Conservation (phyloP, 2,113 vertebrate genomes). For the Myrmophylax atrothorax region DNA sequence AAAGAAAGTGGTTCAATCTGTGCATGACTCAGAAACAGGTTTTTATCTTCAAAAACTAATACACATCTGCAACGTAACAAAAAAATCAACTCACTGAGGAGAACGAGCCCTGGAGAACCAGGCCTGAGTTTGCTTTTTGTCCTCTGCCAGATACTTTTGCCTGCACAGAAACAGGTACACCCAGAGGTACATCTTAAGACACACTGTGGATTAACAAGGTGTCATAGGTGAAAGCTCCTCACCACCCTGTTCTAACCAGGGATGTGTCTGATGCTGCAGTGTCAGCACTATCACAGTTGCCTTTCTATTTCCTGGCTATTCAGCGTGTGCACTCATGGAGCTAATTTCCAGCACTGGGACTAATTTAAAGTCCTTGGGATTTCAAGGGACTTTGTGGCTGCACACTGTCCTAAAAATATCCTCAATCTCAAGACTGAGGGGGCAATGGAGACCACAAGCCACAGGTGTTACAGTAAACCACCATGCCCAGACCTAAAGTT, state of each 20-base stretch:
- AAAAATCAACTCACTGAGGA: neutral
- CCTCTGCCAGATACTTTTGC: neutral
- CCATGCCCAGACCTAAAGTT: neutral
- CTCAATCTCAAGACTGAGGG: neutral
- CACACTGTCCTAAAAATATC: neutral
- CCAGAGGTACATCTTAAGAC: neutral
- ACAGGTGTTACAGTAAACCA: neutral
- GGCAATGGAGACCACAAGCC: neutral
- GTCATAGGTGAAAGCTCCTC: neutral
- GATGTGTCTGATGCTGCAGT: neutral
- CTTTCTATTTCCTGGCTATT: neutral
- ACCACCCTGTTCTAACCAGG: neutral
- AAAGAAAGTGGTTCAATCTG: neutral
- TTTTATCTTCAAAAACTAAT: neutral
- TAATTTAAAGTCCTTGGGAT: neutral
- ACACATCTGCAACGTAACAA: neutral
- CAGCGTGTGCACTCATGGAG: rapidly evolving
- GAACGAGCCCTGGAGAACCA: neutral
- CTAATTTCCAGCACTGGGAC: neutral
- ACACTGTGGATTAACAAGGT: neutral
- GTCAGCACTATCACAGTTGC: neutral
- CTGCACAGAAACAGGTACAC: neutral
- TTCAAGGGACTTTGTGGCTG: neutral
- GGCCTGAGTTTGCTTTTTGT: neutral
- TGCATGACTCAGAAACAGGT: neutral